These are phyloP conservation scores for Euleptes europaea DNA, from an alignment of 2,113 vertebrate genomes.

Conservation along the genomic window DNA sequence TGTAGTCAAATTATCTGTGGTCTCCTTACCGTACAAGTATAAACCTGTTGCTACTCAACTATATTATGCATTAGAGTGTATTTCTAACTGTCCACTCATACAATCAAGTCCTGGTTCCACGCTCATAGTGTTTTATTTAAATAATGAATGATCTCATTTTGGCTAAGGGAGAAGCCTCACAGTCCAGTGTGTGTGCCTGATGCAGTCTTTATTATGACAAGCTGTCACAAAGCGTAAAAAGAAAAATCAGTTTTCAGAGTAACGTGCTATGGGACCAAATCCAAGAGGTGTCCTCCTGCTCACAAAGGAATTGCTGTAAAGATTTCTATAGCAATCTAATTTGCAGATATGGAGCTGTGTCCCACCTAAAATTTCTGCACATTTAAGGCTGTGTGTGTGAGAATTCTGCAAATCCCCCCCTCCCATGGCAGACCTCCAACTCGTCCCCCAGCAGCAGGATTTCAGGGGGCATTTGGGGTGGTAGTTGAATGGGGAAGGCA, in stretches of 20 bases:
- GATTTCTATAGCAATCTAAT: not conserved
- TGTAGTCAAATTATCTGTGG: not conserved
- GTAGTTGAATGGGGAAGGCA: too few relatives aligned
- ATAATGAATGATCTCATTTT: not conserved
- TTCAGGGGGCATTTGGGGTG: too few relatives aligned
- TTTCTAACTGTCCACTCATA: not conserved
- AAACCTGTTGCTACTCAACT: not conserved
- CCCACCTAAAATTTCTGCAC: too few relatives aligned
- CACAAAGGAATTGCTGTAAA: not conserved
- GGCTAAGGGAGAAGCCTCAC: not conserved
- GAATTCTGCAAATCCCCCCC: too few relatives aligned
- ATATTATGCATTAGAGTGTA: not conserved
- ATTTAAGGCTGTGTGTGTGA: too few relatives aligned
- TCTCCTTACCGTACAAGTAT: not conserved
- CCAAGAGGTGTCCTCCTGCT: not conserved
- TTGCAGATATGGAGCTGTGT: not conserved
- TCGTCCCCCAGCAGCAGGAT: too few relatives aligned
- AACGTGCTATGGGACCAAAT: not conserved
- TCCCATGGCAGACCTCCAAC: too few relatives aligned
- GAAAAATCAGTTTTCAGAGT: constrained; percentile 8
- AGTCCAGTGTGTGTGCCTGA: not conserved
- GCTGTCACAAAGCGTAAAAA: not conserved
- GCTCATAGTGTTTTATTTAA: not conserved
- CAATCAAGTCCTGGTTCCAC: not conserved
- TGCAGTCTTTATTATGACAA: not conserved